Evolutionary conservation across 2,113 vertebrate genomes (phyloP).

Genomic region (Myiozetetes cayanensis): DNA sequence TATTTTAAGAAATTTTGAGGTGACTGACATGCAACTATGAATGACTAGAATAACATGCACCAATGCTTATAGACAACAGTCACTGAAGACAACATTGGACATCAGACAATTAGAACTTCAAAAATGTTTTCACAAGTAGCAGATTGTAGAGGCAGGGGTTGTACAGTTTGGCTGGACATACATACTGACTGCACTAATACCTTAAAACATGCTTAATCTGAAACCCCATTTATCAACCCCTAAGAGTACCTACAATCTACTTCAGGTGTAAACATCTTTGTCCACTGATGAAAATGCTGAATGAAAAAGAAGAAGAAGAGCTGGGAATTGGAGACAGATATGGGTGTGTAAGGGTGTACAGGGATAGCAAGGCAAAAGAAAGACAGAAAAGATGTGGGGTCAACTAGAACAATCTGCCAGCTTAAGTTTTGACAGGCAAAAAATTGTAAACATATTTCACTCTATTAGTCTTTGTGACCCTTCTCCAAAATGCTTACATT

Average conservation of each 20-base stretch:
- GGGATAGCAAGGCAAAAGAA: slow-evolving; percentile 13
- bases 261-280: slow-evolving; percentile 84
- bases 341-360: not conserved
- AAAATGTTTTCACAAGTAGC: slow-evolving; percentile 82
- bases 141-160: slow-evolving; percentile 79
- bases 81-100: slow-evolving; percentile 66
- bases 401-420: slow-evolving; percentile 73
- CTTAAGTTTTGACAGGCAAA: slow-evolving; percentile 40
- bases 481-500: not conserved
- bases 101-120: slow-evolving; percentile 64
- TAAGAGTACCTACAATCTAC: slow-evolving; percentile 79
- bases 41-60: slow-evolving; percentile 70
- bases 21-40: slow-evolving; percentile 71
- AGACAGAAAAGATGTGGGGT: slow-evolving; percentile 48
- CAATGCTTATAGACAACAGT: slow-evolving; percentile 49
- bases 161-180: slow-evolving; percentile 32
- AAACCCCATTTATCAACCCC: slow-evolving; percentile 59
- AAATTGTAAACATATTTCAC: not conserved
- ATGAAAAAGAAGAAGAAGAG: not conserved
- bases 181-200: slow-evolving; percentile 39
- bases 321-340: not conserved
- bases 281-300: slow-evolving; percentile 59
- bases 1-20: slow-evolving; percentile 68
- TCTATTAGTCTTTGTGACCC: not conserved
- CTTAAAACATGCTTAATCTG: not conserved